Evolutionary conservation across 2,888 invertebrate species (phyloP).

Genomic region (Drosophila testacea): DNA sequence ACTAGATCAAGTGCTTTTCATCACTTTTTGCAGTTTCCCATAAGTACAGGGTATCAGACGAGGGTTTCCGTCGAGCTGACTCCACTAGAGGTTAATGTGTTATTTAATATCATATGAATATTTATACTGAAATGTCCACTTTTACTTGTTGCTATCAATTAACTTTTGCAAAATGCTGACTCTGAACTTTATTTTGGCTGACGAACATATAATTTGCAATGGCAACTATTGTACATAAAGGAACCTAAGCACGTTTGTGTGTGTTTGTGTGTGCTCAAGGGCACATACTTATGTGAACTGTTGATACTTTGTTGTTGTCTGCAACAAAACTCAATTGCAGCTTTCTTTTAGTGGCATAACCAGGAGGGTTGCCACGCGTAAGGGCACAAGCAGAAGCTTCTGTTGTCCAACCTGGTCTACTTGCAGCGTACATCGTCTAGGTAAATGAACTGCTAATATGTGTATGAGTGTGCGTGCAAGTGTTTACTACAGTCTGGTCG

Average conservation of each 20-base stretch:
- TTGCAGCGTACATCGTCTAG: conserved; percentile 66
- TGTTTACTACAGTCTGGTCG: conserved; percentile 44
- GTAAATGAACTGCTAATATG: conserved; percentile 74
- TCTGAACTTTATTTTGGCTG: conserved; percentile 15
- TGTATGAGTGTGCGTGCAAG: conserved; percentile 28
- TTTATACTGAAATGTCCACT: too few relatives aligned
- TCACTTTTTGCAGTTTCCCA: too few relatives aligned
- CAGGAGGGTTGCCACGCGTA: conserved; percentile 32
- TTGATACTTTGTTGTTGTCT: conserved; percentile 40
- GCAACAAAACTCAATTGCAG: conserved; percentile 60
- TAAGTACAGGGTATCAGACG: too few relatives aligned
- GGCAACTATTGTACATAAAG: conserved; percentile 28
- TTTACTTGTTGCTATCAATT: conserved; percentile 30
- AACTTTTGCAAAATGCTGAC: conserved; percentile 34
- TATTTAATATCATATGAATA: too few relatives aligned
- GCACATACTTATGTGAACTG: conserved; percentile 54
- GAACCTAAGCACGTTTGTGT: neutral
- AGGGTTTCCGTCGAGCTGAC: too few relatives aligned
- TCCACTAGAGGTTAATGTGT: too few relatives aligned
- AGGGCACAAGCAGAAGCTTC: conserved; percentile 8
- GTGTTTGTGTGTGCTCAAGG: conserved; percentile 4
- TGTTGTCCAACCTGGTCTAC: conserved; percentile 41
- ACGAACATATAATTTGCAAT: conserved; percentile 47
- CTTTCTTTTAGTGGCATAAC: conserved; percentile 66
- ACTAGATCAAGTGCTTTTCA: too few relatives aligned